Evolutionary conservation across 1,140 invertebrate genomes (phyloP).

Genomic region (Ceratoteleas bidentatus): DNA sequence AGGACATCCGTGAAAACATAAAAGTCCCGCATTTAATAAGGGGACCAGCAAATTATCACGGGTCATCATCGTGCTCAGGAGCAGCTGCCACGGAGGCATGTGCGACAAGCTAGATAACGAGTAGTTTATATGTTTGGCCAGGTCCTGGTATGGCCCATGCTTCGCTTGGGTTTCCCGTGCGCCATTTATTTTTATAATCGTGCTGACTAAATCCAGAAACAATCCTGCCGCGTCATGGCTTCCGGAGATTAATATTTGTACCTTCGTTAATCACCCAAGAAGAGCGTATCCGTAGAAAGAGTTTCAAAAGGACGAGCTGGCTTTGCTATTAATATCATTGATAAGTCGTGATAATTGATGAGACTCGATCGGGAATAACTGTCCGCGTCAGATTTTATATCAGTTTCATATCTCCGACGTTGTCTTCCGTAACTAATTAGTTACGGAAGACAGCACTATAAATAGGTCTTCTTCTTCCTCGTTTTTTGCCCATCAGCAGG

Average conservation of each 20-base stretch:
- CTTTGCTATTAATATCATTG: constrained; percentile 41
- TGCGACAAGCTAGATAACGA: constrained; percentile 46
- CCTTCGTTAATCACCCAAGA: constrained; percentile 40
- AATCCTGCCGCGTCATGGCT: constrained; percentile 43
- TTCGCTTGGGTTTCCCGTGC: constrained; percentile 30
- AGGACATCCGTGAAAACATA: constrained; percentile 10
- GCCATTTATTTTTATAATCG: constrained; percentile 55
- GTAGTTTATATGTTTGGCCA: constrained; percentile 58
- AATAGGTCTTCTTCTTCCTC: no score
- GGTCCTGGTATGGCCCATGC: constrained; percentile 16
- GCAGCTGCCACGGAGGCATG: constrained; percentile 36
- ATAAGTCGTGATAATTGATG: constrained; percentile 34
- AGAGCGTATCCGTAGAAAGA: constrained; percentile 26
- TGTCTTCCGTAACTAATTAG: no score
- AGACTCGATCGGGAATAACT: background rate
- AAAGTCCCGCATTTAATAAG: constrained; percentile 28
- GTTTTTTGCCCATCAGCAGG: no score
- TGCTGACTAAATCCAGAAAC: constrained; percentile 33
- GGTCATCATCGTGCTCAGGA: constrained; percentile 42
- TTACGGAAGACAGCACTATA: no score
- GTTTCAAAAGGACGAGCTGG: constrained; percentile 6
- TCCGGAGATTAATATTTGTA: constrained; percentile 40
- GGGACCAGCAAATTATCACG: constrained; percentile 44
- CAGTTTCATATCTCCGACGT: no score
- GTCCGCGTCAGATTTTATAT: no score